A percentile compares a stretch with the other conserved stretches of the same genome.
Evolutionary conservation across 2,797 vertebrate species (phyloP).

Genomic region (Mionectes olivaceus): DNA sequence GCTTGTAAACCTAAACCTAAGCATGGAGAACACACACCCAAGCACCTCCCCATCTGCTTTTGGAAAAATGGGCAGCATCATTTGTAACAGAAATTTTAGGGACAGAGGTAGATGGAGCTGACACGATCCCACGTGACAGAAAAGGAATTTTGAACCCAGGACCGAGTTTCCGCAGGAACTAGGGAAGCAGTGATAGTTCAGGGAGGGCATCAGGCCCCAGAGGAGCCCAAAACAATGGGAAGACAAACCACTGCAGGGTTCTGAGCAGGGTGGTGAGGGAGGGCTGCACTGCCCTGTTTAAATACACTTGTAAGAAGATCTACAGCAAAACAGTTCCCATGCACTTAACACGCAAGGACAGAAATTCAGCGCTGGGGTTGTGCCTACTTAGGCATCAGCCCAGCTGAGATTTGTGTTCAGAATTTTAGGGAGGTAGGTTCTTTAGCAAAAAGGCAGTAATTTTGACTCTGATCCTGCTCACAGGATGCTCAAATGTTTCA

Average conservation of each 20-base stretch:
- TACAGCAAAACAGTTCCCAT: background rate
- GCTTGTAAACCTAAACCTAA: background rate
- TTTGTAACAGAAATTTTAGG: background rate
- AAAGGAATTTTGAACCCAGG: background rate
- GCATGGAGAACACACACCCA: background rate
- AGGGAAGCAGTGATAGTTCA: background rate
- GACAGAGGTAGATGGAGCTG: background rate
- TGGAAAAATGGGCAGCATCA: background rate
- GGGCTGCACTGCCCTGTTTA: background rate
- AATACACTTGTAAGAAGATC: background rate
- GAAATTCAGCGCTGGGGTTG: accelerated
- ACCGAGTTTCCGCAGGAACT: background rate
- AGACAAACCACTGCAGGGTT: background rate
- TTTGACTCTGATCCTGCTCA: background rate
- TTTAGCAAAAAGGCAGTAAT: background rate
- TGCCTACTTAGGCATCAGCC: background rate
- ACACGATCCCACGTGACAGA: background rate
- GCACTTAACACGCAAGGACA: background rate
- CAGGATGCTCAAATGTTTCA: background rate
- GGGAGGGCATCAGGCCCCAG: background rate
- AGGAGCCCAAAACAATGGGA: background rate
- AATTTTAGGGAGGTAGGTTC: background rate
- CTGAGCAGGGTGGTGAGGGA: background rate
- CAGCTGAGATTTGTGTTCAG: background rate
- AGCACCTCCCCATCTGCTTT: background rate